Conservation (phyloP, 2,113 vertebrate species). For the Protobothrops flavoviridis region DNA sequence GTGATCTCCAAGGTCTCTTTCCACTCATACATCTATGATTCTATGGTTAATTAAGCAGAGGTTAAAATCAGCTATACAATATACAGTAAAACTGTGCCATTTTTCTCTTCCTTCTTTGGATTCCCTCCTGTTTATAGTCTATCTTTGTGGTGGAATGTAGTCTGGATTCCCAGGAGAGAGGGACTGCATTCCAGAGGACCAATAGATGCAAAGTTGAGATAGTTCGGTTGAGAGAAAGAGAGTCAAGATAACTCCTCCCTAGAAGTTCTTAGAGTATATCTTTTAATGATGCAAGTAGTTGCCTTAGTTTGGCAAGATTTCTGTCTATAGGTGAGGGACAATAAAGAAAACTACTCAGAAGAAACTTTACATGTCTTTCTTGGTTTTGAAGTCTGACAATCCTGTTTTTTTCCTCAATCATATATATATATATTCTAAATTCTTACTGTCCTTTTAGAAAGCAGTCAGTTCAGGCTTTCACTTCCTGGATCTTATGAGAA, state of each 20-base stretch:
- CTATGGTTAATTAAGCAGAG: background rate
- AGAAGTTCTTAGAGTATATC: background rate
- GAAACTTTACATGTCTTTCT: background rate
- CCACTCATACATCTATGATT: background rate
- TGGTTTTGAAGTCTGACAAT: background rate
- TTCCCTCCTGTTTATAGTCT: background rate
- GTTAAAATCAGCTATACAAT: background rate
- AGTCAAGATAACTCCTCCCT: background rate
- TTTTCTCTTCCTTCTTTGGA: background rate
- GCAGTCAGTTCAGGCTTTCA: conserved; percentile 60
- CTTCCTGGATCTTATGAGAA: conserved; percentile 75
- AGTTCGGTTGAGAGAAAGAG: background rate
- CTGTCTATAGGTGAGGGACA: background rate
- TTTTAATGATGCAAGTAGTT: background rate
- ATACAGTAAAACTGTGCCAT: background rate
- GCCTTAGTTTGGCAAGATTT: background rate
- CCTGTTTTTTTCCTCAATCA: background rate
- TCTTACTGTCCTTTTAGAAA: conserved; percentile 56
- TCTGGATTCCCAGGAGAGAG: background rate
- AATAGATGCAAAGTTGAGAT: background rate
- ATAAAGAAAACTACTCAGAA: background rate
- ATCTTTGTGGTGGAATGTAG: background rate
- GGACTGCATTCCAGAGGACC: background rate
- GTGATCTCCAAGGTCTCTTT: background rate
- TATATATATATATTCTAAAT: background rate